Evolutionary conservation across 92 coral and sea anemone genomes (phyloP).

Genomic region (Porites evermanni): DNA sequence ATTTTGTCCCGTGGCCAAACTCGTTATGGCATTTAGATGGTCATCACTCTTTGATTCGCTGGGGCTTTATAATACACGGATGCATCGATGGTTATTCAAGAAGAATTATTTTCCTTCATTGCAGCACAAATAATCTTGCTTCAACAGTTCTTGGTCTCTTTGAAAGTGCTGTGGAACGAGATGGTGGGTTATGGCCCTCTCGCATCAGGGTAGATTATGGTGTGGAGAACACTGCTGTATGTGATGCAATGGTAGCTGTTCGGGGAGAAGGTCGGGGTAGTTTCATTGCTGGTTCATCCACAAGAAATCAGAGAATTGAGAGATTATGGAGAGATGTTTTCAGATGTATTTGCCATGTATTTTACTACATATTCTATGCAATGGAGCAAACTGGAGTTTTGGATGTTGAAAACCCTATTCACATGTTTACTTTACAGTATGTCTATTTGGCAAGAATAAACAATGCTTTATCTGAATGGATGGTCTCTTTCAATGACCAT

Average conservation of each 20-base stretch:
- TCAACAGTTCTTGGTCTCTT: slow-evolving; percentile 67
- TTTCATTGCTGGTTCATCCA: slow-evolving; percentile 82
- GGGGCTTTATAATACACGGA: slow-evolving; percentile 83
- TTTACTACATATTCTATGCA: slow-evolving; percentile 72
- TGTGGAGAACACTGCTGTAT: slow-evolving; percentile 78
- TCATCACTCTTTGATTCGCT: slow-evolving; percentile 77
- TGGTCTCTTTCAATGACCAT: slow-evolving; percentile 55
- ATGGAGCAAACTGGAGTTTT: slow-evolving; percentile 76
- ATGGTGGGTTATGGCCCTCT: slow-evolving; percentile 84
- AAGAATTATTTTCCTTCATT: slow-evolving; percentile 65
- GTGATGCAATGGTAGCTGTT: slow-evolving; percentile 74
- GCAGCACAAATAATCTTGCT: slow-evolving; percentile 80
- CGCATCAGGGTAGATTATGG: slow-evolving; percentile 75
- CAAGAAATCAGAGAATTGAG: slow-evolving; percentile 74
- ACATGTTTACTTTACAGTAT: slow-evolving; percentile 52
- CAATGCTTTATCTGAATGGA: slow-evolving; percentile 60
- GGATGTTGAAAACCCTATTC: slow-evolving; percentile 64
- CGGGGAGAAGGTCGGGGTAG: slow-evolving; percentile 72
- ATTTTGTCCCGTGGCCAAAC: slow-evolving; percentile 65
- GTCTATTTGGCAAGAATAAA: slow-evolving; percentile 54
- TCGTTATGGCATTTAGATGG: slow-evolving; percentile 60
- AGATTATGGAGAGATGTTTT: slow-evolving; percentile 81
- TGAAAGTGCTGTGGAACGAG: slow-evolving; percentile 58
- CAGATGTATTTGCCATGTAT: slow-evolving; percentile 48
- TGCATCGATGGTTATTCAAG: slow-evolving; percentile 70